Conservation (phyloP, 2,113 vertebrate genomes). For the Orthonyx spaldingii region DNA sequence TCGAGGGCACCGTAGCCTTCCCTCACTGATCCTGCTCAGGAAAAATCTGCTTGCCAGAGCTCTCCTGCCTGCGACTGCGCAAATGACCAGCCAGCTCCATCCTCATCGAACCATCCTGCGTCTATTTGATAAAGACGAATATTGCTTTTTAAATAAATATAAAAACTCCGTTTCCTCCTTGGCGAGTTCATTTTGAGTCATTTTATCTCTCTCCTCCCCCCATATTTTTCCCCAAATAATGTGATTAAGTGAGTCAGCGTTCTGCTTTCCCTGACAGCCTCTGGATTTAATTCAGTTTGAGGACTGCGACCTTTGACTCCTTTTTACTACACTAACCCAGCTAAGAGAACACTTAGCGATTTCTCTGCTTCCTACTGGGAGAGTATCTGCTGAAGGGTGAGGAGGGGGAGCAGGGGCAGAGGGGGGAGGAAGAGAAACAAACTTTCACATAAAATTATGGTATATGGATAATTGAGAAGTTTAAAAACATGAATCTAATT, state of each 20-base stretch:
- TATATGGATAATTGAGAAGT: constrained; percentile 97
- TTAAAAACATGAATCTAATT: constrained; percentile 99
- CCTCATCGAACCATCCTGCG: constrained; percentile 58
- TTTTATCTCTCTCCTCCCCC: constrained; percentile 80
- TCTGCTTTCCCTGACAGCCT: constrained; percentile 76
- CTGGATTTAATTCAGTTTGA: constrained; percentile 82
- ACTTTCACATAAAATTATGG: constrained; percentile 93
- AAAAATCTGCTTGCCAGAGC: background rate
- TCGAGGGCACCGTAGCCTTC: constrained; percentile 3
- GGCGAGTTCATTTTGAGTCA: constrained; percentile 82
- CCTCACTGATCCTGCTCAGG: constrained; percentile 1
- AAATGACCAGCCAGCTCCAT: constrained; percentile 30
- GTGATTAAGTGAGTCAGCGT: constrained; percentile 81
- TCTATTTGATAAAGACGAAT: constrained; percentile 77
- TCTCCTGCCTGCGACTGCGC: background rate
- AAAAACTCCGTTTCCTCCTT: constrained; percentile 77
- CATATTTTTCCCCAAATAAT: constrained; percentile 83
- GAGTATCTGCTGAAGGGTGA: constrained; percentile 62
- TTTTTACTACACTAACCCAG: constrained; percentile 77
- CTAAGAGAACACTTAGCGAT: constrained; percentile 84
- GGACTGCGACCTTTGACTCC: constrained; percentile 85
- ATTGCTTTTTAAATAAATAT: constrained; percentile 83
- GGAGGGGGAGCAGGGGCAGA: constrained; percentile 4
- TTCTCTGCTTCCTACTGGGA: constrained; percentile 80
- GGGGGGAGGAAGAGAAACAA: constrained; percentile 75